Percentiles rank a stretch among this genome's conserved stretches.
phyloP scores from a whole-genome alignment of 2,888 invertebrate genomes.

The Cantharis nigra region DNA sequence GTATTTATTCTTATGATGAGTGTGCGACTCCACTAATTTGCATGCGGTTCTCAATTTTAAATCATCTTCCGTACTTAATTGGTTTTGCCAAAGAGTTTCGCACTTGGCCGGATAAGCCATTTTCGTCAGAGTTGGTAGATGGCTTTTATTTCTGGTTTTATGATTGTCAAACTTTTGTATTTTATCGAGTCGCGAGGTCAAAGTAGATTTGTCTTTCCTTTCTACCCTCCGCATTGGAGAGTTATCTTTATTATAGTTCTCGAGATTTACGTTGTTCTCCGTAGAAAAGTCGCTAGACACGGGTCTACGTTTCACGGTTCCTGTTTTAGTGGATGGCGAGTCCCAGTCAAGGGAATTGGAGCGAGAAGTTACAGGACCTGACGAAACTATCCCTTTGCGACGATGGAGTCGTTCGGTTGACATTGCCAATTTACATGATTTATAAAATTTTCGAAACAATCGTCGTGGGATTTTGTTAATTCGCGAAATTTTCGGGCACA shows the following conservation, averaged over 20 bases:
- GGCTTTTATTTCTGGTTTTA: neutral
- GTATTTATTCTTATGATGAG: neutral
- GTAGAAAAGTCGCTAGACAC: constrained; percentile 52
- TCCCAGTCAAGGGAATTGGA: constrained; percentile 68
- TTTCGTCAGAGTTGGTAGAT: neutral
- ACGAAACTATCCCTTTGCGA: constrained; percentile 40
- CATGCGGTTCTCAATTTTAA: neutral
- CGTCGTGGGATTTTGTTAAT: neutral
- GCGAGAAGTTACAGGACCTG: constrained; percentile 28
- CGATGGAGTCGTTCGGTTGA: constrained; percentile 37
- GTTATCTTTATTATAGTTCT: neutral
- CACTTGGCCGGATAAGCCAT: neutral
- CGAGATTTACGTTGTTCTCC: constrained; percentile 18
- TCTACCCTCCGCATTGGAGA: neutral
- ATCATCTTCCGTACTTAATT: neutral
- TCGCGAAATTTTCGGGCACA: neutral
- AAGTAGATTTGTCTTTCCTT: constrained; percentile 13
- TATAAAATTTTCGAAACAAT: neutral
- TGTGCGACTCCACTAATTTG: neutral
- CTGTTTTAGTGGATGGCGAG: constrained; percentile 71
- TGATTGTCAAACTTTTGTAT: neutral
- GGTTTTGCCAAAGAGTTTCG: neutral
- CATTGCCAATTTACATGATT: constrained; percentile 33
- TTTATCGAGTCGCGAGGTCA: constrained; percentile 5
- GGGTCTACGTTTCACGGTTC: constrained; percentile 72